Base-by-base conservation (phyloP, 2,113 vertebrate species). In the Erythrocercus mccallii region DNA sequence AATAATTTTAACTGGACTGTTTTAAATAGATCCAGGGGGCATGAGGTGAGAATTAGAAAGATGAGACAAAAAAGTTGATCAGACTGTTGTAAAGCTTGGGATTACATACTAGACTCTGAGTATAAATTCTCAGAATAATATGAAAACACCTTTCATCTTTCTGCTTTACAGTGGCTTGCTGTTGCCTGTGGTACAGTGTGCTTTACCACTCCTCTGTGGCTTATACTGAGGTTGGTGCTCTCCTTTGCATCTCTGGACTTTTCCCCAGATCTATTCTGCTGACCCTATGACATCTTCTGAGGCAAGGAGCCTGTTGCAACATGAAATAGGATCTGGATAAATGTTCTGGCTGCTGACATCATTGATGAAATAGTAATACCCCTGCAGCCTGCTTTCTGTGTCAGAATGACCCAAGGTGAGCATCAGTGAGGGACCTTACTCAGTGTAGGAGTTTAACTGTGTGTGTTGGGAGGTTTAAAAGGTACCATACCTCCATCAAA, bases 321-420 rank as follows among this genome's bases (percentile, higher is more conserved):
- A 48, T 90, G 87, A 88, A 92, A 88, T 37, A 51, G 54, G 33
- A 91, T 90, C 74, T 88, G 62, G 38, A 61, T 80, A 68, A 86
- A 58, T 71, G 74, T 81, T 47, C 71, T 92, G 44, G 53, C 53
- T 92, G 12, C 66, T 91, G 87, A 64, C 71, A 73, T 83, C 1
- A 7, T 47, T 31, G 47, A 66, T 92, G 64, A 90, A 91, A 88
- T 48, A 60, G 42, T 56, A 66, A 71, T 51, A 56, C 12, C 48
- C 27, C 35, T 0, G 0, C 60, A 51, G 42, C 33, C 33, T 66
- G 30, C 33, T 72, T 89, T 90, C 33, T 85, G 47, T 90, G 68
- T 69, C 27, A 15, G 31, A 65, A 53, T 80, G 74, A 91, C 68
- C 35, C 71, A 82, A 90, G 74, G 24, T 94, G 71, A 78, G 64